phyloP scores from a whole-genome alignment of 1,140 invertebrate genomes.

The Drosophila ogumai region DNA sequence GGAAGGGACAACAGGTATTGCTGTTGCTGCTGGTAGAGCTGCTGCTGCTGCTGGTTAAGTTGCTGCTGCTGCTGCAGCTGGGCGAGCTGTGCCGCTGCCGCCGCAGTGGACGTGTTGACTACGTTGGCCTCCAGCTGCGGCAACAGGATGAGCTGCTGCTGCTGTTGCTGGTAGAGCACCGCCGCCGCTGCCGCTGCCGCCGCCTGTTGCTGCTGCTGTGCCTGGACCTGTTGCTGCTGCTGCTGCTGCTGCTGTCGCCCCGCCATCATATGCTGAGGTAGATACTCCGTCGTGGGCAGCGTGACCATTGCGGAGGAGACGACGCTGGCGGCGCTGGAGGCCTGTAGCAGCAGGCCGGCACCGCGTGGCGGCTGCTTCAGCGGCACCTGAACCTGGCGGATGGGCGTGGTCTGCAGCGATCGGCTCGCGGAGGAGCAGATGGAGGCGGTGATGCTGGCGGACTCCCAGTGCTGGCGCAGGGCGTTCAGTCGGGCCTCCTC shows the following conservation, averaged over 20 bases:
- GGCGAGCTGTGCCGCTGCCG: slow-evolving; percentile 72
- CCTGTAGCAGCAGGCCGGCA: slow-evolving; percentile 55
- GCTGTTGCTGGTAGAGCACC: slow-evolving; percentile 58
- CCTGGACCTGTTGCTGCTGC: slow-evolving; percentile 59
- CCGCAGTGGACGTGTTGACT: slow-evolving; percentile 82
- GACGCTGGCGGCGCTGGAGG: slow-evolving; percentile 42
- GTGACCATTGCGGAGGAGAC: slow-evolving; percentile 47
- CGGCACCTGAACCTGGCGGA: slow-evolving; percentile 75
- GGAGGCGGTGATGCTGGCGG: slow-evolving; percentile 86
- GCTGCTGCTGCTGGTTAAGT: slow-evolving; percentile 52
- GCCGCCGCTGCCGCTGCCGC: slow-evolving; percentile 54
- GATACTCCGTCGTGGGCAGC: slow-evolving; percentile 70
- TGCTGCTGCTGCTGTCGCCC: slow-evolving; percentile 67
- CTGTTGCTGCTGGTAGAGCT: slow-evolving; percentile 62
- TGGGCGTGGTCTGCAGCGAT: slow-evolving; percentile 83
- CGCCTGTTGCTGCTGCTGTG: slow-evolving; percentile 48
- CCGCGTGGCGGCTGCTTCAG: slow-evolving; percentile 35
- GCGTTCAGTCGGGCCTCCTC: slow-evolving; percentile 87
- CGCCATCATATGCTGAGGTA: slow-evolving; percentile 75
- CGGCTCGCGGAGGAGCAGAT: slow-evolving; percentile 84
- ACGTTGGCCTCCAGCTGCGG: slow-evolving; percentile 75
- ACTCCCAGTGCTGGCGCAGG: slow-evolving; percentile 88
- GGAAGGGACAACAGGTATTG: slow-evolving; percentile 70
- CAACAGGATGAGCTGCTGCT: slow-evolving; percentile 63
- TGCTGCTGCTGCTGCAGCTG: slow-evolving; percentile 68